A percentile compares a stretch with the other conserved stretches of the same genome.
Evolutionary conservation across 2,113 vertebrate species (phyloP).

Genomic region (Arenaria interpres): DNA sequence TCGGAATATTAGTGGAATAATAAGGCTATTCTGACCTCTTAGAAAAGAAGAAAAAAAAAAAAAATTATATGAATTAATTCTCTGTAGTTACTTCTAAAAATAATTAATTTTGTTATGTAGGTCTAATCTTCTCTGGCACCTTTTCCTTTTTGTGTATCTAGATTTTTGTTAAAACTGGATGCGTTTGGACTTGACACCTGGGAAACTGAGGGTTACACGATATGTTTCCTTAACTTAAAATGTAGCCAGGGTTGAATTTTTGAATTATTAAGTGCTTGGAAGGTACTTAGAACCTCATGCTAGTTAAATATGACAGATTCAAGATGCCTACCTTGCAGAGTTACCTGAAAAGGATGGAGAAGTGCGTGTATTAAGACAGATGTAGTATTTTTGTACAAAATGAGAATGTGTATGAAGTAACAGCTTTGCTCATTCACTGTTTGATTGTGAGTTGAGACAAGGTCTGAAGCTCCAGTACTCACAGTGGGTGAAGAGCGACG

Average conservation of each 20-base stretch:
- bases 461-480: background rate
- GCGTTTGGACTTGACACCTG: conserved; percentile 33
- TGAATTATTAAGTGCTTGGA: conserved; percentile 13
- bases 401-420: background rate
- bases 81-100: background rate
- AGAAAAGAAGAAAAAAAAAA: background rate
- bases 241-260: conserved; percentile 29
- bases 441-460: background rate
- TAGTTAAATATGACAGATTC: background rate
- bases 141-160: background rate
- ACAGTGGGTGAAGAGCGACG: background rate
- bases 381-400: background rate
- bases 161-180: background rate
- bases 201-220: background rate
- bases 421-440: background rate
- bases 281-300: background rate
- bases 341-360: background rate
- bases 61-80: background rate
- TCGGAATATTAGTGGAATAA: background rate
- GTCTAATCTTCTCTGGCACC: background rate
- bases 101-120: background rate
- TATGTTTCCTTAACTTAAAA: conserved; percentile 21
- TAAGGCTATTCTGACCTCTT: background rate
- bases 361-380: accelerated
- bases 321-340: background rate